These are phyloP conservation scores for Lymantria dispar DNA, from an alignment of 2,888 invertebrate genomes.

Conservation along the genomic window DNA sequence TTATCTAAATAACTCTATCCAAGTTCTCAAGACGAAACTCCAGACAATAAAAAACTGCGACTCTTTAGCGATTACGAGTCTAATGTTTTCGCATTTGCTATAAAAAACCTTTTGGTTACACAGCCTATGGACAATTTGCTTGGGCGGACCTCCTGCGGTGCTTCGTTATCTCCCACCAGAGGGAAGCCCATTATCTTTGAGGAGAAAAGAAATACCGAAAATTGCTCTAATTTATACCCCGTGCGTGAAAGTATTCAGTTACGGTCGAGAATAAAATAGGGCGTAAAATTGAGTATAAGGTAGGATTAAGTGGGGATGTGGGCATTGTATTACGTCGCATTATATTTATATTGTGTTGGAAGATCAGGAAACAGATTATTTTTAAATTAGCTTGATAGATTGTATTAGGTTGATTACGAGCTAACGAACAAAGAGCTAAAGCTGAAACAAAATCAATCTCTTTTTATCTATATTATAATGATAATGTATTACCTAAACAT, in stretches of 20 bases:
- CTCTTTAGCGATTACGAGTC: constrained; percentile 48
- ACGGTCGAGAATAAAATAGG: constrained; percentile 2
- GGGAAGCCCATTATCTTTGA: constrained; percentile 66
- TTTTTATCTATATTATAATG: too few species aligned
- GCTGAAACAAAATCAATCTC: too few species aligned
- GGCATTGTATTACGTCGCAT: neutral
- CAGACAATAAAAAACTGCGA: constrained; percentile 9
- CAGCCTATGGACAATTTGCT: constrained; percentile 26
- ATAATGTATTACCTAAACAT: too few species aligned
- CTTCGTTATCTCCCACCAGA: constrained; percentile 61
- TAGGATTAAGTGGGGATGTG: neutral
- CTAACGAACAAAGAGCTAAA: too few species aligned
- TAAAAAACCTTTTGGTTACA: constrained; percentile 30
- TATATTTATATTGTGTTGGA: neutral
- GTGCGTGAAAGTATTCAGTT: constrained; percentile 32
- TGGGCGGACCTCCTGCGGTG: constrained; percentile 46
- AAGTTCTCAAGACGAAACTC: neutral
- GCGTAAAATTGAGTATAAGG: neutral
- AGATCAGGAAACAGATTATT: neutral
- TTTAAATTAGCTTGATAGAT: neutral
- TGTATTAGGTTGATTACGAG: neutral
- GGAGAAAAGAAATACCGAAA: constrained; percentile 64
- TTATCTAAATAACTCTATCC: too few species aligned
- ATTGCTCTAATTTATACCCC: constrained; percentile 60
- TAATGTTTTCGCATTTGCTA: constrained; percentile 46